phyloP scores from a whole-genome alignment of 2,113 vertebrate species.

The Pandion haliaetus region DNA sequence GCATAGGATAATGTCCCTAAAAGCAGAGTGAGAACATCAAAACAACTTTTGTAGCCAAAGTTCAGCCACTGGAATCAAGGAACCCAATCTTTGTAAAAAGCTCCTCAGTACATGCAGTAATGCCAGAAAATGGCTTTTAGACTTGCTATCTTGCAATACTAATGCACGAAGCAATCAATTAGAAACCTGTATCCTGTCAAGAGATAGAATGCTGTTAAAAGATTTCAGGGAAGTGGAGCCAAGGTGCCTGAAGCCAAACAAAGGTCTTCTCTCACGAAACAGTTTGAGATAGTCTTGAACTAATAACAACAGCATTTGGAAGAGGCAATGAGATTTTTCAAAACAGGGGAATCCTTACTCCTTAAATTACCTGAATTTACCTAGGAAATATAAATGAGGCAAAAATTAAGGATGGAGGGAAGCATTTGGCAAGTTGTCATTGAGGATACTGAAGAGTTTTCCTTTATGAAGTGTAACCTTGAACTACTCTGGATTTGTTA shows the following conservation, averaged over 20 bases:
- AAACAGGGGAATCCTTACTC: not conserved
- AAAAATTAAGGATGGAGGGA: not conserved
- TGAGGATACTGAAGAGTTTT: not conserved
- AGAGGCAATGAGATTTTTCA: not conserved
- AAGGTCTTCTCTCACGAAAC: not conserved
- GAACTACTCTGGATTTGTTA: not conserved
- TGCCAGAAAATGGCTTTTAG: not conserved
- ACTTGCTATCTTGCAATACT: not conserved
- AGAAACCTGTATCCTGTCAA: not conserved
- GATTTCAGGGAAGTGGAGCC: not conserved
- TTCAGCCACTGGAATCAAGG: not conserved
- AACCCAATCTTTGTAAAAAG: not conserved
- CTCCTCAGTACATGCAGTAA: not conserved
- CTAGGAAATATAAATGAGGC: not conserved
- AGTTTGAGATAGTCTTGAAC: not conserved
- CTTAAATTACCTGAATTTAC: not conserved
- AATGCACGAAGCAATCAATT: not conserved
- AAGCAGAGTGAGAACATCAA: constrained; percentile 8
- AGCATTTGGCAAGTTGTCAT: not conserved
- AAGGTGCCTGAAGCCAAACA: constrained; percentile 3
- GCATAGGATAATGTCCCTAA: not conserved
- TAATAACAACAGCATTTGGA: not conserved
- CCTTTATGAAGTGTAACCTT: not conserved
- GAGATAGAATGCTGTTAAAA: not conserved
- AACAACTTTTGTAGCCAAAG: not conserved